Percentiles rank a stretch among this genome's conserved stretches.
phyloP scores from a whole-genome alignment of 2,113 vertebrate genomes.

The Strix aluco region DNA sequence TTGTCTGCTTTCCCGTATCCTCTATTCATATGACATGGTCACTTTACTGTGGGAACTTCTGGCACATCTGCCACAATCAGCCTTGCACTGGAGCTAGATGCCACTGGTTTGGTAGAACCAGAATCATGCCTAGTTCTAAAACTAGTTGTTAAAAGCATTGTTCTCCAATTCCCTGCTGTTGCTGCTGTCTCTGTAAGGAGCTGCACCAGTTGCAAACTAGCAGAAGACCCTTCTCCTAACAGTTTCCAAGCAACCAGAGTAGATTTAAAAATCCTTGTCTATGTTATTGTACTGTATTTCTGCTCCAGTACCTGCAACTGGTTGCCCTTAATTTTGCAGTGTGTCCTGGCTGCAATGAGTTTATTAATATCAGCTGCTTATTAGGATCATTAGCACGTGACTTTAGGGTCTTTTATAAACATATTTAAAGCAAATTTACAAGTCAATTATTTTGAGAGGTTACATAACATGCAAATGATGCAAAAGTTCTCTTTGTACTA shows the following conservation, averaged over 20 bases:
- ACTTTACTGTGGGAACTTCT: neutral
- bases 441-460: neutral
- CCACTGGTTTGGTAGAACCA: neutral
- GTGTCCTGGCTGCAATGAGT: neutral
- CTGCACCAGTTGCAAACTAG: neutral
- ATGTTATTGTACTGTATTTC: neutral
- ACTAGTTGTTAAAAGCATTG: neutral
- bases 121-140: neutral
- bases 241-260: neutral
- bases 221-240: neutral
- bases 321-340: neutral
- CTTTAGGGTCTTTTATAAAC: neutral
- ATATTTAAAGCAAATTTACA: neutral
- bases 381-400: neutral
- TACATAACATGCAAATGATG: neutral
- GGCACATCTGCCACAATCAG: neutral
- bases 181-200: neutral
- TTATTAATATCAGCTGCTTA: neutral
- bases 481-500: neutral
- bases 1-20: neutral
- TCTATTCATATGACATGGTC: neutral
- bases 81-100: neutral
- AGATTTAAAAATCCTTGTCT: neutral
- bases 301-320: neutral
- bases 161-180: neutral